Evolutionary conservation across 2,113 vertebrate genomes (phyloP).

Genomic region (Canis aureus): DNA sequence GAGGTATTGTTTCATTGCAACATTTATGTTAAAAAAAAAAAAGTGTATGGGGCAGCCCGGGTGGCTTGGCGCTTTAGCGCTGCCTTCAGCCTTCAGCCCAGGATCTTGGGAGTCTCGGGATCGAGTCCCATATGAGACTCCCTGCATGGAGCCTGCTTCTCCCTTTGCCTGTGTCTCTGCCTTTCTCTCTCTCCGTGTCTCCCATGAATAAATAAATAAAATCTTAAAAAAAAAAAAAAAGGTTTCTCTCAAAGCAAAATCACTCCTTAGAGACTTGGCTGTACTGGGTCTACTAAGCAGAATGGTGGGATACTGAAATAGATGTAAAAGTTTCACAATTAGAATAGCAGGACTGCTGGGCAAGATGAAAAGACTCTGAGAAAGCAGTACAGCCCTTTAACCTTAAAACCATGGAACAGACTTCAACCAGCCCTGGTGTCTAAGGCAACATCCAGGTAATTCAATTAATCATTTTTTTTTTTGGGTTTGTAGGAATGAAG

Average conservation of each 20-base stretch:
- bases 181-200: no score
- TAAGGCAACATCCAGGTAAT: constrained; percentile 23
- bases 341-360: constrained; percentile 47
- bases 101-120: no score
- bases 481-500: constrained; percentile 2
- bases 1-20: constrained; percentile 56
- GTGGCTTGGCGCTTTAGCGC: no score
- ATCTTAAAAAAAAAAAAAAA: not conserved
- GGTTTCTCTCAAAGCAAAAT: constrained; percentile 68
- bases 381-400: constrained; percentile 32
- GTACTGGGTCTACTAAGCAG: constrained; percentile 30
- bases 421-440: constrained; percentile 22
- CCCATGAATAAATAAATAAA: no score
- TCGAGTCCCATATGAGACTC: no score
- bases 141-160: no score
- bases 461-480: constrained; percentile 25
- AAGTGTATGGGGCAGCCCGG: no score
- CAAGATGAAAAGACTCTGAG: constrained; percentile 51
- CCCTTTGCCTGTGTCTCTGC: no score
- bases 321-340: constrained; percentile 46
- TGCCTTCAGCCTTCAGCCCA: no score
- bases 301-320: constrained; percentile 37
- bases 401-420: constrained; percentile 18
- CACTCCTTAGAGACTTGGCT: constrained; percentile 48
- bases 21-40: constrained; percentile 58